Conservation (phyloP, 2,888 invertebrate species). For the Limnephilus rhombicus region DNA sequence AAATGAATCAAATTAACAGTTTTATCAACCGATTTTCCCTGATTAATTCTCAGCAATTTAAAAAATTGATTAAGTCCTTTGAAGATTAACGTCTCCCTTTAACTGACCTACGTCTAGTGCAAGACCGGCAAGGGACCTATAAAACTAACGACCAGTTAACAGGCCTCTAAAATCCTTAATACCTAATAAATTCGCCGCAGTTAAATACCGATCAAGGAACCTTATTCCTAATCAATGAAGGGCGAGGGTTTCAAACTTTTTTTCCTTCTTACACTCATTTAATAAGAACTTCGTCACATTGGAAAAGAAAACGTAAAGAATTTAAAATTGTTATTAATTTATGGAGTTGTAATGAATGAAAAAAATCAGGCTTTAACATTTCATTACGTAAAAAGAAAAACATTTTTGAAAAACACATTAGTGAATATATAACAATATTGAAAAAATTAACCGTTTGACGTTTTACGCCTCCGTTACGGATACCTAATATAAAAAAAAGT, state of each 20-base stretch:
- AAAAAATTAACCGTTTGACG: too few species aligned
- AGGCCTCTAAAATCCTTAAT: constrained; percentile 2
- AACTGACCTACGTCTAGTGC: constrained; percentile 2
- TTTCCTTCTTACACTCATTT: background rate
- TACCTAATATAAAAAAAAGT: too few species aligned
- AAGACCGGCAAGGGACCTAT: background rate
- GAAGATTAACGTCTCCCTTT: background rate
- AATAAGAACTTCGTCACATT: background rate
- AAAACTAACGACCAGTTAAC: constrained; percentile 7
- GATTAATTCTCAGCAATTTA: background rate
- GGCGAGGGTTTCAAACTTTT: background rate
- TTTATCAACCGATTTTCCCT: background rate
- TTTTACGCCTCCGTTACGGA: too few species aligned
- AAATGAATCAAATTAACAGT: background rate
- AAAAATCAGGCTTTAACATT: too few species aligned
- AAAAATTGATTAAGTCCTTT: background rate
- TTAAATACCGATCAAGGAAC: background rate
- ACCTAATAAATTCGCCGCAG: constrained; percentile 9
- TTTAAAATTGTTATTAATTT: background rate
- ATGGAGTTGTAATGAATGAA: background rate
- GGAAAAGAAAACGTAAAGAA: background rate
- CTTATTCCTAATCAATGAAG: background rate
- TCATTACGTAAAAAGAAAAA: too few species aligned
- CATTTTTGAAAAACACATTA: too few species aligned
- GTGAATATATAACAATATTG: too few species aligned